Conservation (phyloP, 2,888 invertebrate species). For the Epirrhoe alternata region DNA sequence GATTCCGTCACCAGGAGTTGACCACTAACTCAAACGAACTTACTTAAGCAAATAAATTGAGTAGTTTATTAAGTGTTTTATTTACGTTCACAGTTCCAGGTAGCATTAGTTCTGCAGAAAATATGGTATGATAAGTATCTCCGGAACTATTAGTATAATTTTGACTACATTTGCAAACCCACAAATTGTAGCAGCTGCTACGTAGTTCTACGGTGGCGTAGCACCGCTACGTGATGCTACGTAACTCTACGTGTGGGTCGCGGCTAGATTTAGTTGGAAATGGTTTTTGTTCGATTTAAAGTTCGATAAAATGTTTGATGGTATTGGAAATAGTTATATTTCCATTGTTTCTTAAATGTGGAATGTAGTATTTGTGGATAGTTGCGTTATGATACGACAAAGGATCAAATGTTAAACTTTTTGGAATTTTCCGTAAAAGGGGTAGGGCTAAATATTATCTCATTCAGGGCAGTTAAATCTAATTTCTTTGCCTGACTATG, state of each 20-base stretch:
- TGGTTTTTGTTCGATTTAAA: constrained; percentile 33
- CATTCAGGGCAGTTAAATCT: too few relatives aligned
- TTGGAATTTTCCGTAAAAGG: too few relatives aligned
- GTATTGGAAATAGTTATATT: not conserved
- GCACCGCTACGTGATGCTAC: constrained; percentile 34
- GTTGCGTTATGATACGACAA: too few relatives aligned
- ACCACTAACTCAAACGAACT: too few relatives aligned
- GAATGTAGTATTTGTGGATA: too few relatives aligned
- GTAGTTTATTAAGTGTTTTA: too few relatives aligned
- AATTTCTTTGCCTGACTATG: too few relatives aligned
- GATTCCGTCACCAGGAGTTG: too few relatives aligned
- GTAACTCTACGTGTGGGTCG: constrained; percentile 35
- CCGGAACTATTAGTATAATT: constrained; percentile 28
- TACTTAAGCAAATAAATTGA: too few relatives aligned
- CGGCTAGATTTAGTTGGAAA: constrained; percentile 32
- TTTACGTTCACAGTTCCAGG: not conserved
- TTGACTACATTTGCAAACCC: constrained; percentile 29
- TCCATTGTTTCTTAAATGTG: not conserved
- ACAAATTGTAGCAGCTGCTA: constrained; percentile 28
- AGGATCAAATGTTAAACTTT: too few relatives aligned
- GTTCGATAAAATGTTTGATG: constrained; percentile 20
- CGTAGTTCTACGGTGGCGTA: constrained; percentile 18
- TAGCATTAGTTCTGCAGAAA: not conserved
- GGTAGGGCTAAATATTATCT: too few relatives aligned
- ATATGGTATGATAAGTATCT: constrained; percentile 12